A percentile compares a stretch with the other conserved stretches of the same genome.
phyloP scores from a whole-genome alignment of 2,113 vertebrate species.

The Columba livia region DNA sequence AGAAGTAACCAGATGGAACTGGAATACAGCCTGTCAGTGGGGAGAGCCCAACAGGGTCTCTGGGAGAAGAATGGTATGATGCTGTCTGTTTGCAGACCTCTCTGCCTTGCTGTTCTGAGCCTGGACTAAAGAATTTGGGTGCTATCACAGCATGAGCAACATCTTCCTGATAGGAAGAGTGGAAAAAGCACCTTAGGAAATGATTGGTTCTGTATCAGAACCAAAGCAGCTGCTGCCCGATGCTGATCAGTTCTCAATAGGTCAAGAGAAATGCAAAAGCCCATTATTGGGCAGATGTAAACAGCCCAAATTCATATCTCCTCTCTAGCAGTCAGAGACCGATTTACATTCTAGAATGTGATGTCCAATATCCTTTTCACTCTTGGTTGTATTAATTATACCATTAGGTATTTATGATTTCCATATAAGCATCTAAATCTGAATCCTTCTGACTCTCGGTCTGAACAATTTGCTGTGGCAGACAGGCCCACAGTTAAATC shows the following conservation, averaged over 20 bases:
- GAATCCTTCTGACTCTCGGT: background rate
- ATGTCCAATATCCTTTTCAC: background rate
- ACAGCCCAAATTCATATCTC: background rate
- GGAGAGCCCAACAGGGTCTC: background rate
- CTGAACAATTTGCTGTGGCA: background rate
- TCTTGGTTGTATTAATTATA: background rate
- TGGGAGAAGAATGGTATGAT: background rate
- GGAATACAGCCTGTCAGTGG: background rate
- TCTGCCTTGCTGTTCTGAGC: background rate
- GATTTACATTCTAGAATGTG: background rate
- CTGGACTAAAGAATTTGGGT: background rate
- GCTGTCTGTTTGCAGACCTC: background rate
- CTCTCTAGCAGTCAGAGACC: background rate
- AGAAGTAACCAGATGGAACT: background rate
- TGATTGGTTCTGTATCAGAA: background rate
- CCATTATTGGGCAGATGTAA: background rate
- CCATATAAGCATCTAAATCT: background rate
- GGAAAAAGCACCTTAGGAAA: background rate
- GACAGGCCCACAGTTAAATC: background rate
- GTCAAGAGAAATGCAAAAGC: background rate
- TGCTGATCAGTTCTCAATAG: background rate
- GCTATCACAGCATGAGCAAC: background rate
- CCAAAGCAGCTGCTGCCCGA: background rate
- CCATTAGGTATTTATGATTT: constrained; percentile 7
- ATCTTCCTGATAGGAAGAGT: background rate